Evolutionary conservation across 2,113 vertebrate species (phyloP), one percentile per base, ranked within the genome.

Genomic region (Callocephalon fimbriatum): DNA sequence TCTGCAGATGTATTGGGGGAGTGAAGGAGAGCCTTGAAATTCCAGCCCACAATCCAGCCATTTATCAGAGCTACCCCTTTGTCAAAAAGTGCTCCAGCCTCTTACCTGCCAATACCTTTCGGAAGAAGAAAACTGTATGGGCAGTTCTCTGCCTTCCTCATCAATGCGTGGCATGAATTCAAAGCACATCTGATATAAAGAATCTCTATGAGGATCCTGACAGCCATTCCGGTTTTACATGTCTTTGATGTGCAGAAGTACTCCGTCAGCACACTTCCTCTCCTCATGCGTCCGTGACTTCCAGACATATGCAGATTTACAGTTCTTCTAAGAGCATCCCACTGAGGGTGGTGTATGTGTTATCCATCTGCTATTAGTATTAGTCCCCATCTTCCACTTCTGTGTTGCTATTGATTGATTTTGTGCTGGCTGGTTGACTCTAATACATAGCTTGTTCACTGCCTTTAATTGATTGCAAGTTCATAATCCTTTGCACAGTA

Each of bases 401-500:
- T 93, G 61, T 47, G 45, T 56, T 75, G 59, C 10, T 92, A 45
- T 87, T 86, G 92, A 96, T n/a, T 90, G 75, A 50, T 8, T 58
- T 12, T 90, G 56, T 65, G 72, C 75, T 76, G 75, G 50, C 65
- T 93, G 63, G 17, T 73, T 86, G 51, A 50, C 51, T 88, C 23
- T 67, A 73, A 78, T 13, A 84, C 15, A 90, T 45, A 86, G 83
- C 40, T 74, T 78, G 72, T 72, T 97, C 48, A 45, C 65, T 47
- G 68, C 44, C 61, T 86, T 68, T 84, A 74, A 95, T 21, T 84
- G 82, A 92, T 68, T 65, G 51, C 65, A 81, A 78, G 68, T 88
- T 96, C 61, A 90, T 90, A 45, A 86, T 74, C 15, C 40, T 87
- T 81, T 81, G 86, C 83, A n/a, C 65, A 68, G 25, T 86, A 71